Base-by-base conservation (phyloP, 2,888 invertebrate species). In the Drosophila dives region DNA sequence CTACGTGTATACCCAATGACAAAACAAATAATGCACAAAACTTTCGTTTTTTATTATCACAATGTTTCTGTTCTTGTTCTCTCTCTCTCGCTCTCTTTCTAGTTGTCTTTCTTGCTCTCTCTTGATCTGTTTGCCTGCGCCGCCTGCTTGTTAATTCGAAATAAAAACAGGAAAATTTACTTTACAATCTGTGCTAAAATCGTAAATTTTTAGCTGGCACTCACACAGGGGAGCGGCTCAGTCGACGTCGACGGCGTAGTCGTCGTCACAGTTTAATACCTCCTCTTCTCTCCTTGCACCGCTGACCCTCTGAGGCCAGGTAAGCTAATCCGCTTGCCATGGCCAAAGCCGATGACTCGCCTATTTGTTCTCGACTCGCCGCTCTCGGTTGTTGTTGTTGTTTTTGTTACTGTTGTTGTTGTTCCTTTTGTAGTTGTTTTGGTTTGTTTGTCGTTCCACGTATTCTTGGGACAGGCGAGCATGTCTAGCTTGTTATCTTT, bases 131-230 rank as follows among this genome's bases (percentile, higher is more conserved):
- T 40, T 67, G 80, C 45, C 67, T 75, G 83, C 68, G 38, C 79
- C 72, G 34, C 38, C 45, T 56, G 89, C 85, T 89, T 85, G 90
- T 89, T 88, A 88, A 87, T 84, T 90, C 88, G 84, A 86, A 88
- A 90, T 86, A 90, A 89, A 89, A 89, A 89, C 89, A 89, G 89
- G 90, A 89, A 89, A 90, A 89, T 89, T 86, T 90, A 89, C 90
- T 90, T 89, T 86, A 84, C 87, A 89, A 90, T 89, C 90, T 91
- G 91, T 89, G 90, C 90, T 90, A 90, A 86, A 90, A 91, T 88
- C 90, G 89, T 89, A 87, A 79, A 89, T 86, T 90, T 86, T 82
- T 83, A 82, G 73, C 82, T 85, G 73, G 63, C 72, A 75, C 79
- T 75, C 86, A 54, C 23, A 36, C 17, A 54, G 65, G 79, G 77